A percentile compares a stretch with the other conserved stretches of the same genome.
phyloP scores from a whole-genome alignment of 2,888 invertebrate species.

The Cryptocheilus praepositus region DNA sequence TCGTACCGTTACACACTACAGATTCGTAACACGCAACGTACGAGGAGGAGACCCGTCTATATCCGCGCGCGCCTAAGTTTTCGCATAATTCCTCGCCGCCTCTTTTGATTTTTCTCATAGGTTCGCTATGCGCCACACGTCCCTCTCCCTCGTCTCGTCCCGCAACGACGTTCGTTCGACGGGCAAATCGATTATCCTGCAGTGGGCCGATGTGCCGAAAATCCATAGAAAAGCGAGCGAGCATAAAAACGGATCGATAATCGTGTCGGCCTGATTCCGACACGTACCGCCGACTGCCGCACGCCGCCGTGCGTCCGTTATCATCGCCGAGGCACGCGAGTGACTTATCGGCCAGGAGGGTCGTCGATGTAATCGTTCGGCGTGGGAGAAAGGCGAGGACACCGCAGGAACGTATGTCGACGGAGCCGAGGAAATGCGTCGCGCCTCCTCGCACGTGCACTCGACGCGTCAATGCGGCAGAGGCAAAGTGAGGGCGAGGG shows the following conservation, averaged over 20 bases:
- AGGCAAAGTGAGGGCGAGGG: slow-evolving; percentile 32
- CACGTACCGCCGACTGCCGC: no score
- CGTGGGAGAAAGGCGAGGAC: neutral
- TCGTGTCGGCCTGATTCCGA: no score
- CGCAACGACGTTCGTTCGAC: slow-evolving; percentile 1
- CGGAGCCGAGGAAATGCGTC: slow-evolving; percentile 34
- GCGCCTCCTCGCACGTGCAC: slow-evolving; percentile 48
- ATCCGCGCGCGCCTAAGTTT: no score
- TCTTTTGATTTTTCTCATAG: neutral
- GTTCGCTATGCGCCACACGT: no score
- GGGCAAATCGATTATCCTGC: slow-evolving; percentile 8
- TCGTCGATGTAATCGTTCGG: neutral
- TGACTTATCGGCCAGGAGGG: no score
- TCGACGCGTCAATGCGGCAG: slow-evolving; percentile 58
- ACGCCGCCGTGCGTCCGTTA: no score
- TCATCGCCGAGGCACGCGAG: no score
- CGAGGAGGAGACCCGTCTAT: neutral
- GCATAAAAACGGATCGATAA: no score
- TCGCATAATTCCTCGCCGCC: neutral
- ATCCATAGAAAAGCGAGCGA: no score
- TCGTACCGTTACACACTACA: slow-evolving; percentile 24
- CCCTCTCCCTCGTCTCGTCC: no score
- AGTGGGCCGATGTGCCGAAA: no score
- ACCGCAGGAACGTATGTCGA: neutral
- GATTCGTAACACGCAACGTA: slow-evolving; percentile 16